Base-by-base conservation (phyloP, 2,113 vertebrate genomes). In the Asarcornis scutulata region DNA sequence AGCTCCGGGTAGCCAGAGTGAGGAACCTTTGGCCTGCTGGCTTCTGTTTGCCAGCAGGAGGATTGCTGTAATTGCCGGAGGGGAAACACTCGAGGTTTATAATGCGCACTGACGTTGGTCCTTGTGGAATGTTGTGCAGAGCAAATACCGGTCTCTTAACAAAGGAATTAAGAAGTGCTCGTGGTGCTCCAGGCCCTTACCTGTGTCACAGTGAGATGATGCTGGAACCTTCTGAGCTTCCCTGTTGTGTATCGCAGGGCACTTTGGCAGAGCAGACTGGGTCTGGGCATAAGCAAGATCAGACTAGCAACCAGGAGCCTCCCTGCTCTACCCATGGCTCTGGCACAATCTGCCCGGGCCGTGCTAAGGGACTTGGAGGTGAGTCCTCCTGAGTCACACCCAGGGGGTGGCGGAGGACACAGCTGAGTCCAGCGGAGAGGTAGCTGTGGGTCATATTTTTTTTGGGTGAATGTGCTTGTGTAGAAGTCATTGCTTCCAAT, bases 401-500 rank as follows among this genome's bases (percentile, higher is more conserved):
- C 9, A 44, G 40, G 23, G 34, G 48, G 53, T 62, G 53, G 66
- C 44, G 34, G 64, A n/a, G 38, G 64, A n/a, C 25, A 4, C 10
- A 34, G n/a, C 32, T 31, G 20, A 69, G 72, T 50, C 34, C 60
- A 87, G 40, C 34, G 32, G 42, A 76, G 82, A 40, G 32, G 73
- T 17, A 62, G 18, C 25, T 2, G n/a, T 4, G 14, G 21, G 15
- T 56, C 22, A 3, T 31, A 1, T 8, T 48, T 20, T 31, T 59
- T 10, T 15, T 34, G 14, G 46, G 14, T 50, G 55, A 29, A 21
- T 1, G 1, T 3, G 3, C 7, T 1, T 1, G 3, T 22, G 56
- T 66, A 14, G 32, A 58, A n/a, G 27, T 12, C 1, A 0, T 29
- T 20, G 32, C 32, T 85, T 50, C 55, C 48, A 34, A 2, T 27